Evolutionary conservation across 2,113 vertebrate species (phyloP).

Genomic region (Pelmatolapia mariae): DNA sequence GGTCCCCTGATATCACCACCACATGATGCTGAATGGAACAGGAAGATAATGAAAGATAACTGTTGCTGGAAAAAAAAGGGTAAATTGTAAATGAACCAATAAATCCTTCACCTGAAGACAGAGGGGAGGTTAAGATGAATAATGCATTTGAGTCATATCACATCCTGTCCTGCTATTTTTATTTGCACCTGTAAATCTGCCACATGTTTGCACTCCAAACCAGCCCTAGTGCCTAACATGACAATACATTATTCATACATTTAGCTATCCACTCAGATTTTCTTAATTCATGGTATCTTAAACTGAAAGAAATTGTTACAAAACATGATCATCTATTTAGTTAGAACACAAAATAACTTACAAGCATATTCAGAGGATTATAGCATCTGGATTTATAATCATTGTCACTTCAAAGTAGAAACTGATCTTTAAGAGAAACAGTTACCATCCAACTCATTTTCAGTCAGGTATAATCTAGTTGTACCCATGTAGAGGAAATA

Average conservation of each 20-base stretch:
- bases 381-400: background rate
- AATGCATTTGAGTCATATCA: slow-evolving; percentile 50
- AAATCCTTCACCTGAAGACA: slow-evolving; percentile 56
- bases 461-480: background rate
- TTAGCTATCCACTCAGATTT: slow-evolving; percentile 6
- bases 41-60: slow-evolving; percentile 48
- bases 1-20: slow-evolving; percentile 91
- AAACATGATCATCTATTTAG: background rate
- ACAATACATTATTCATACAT: slow-evolving; percentile 44
- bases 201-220: slow-evolving; percentile 25
- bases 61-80: background rate
- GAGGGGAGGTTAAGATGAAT: slow-evolving; percentile 48
- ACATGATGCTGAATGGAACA: slow-evolving; percentile 80
- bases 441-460: background rate
- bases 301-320: background rate
- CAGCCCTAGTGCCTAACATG: background rate
- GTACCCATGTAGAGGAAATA: background rate
- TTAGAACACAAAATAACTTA: background rate
- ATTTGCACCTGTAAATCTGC: slow-evolving; percentile 51
- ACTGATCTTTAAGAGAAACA: background rate
- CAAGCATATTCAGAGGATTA: background rate
- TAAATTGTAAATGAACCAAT: slow-evolving; percentile 55
- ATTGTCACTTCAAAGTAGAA: background rate
- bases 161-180: slow-evolving; percentile 45
- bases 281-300: background rate